A percentile compares a stretch with the other conserved stretches of the same genome.
These are phyloP conservation scores for Apotomis betuletana DNA, from an alignment of 2,888 invertebrate genomes.

Conservation along the genomic window DNA sequence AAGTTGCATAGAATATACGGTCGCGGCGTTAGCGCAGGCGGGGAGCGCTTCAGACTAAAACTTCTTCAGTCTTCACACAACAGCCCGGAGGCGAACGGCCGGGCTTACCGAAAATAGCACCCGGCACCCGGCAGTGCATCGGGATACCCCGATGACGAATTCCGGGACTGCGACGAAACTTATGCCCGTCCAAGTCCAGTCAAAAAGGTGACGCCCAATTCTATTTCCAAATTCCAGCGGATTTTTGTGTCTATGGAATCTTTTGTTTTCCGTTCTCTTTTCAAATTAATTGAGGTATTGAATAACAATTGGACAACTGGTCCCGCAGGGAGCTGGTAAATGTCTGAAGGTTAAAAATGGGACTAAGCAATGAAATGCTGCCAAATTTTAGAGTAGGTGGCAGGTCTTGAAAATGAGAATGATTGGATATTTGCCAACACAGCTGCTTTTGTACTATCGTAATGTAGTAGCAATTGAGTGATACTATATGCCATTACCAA, in stretches of 20 bases:
- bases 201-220: constrained; percentile 19
- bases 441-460: constrained; percentile 31
- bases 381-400: constrained; percentile 70
- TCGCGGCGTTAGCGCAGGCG: constrained; percentile 64
- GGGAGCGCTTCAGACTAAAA: constrained; percentile 70
- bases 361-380: constrained; percentile 61
- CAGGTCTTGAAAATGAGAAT: constrained; percentile 64
- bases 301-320: constrained; percentile 47
- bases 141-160: constrained; percentile 76
- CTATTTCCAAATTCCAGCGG: constrained; percentile 45
- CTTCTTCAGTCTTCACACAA: constrained; percentile 61
- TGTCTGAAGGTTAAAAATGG: constrained; percentile 74
- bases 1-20: constrained; percentile 59
- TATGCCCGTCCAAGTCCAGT: constrained; percentile 17
- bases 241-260: constrained; percentile 25
- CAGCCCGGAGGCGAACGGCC: constrained; percentile 75
- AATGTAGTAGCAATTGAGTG: constrained; percentile 29
- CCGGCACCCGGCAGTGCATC: constrained; percentile 81
- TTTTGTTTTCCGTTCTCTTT: neutral
- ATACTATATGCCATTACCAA: constrained; percentile 19
- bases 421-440: constrained; percentile 68
- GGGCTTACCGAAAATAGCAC: constrained; percentile 78
- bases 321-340: constrained; percentile 53
- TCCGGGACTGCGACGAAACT: constrained; percentile 56
- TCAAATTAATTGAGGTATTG: neutral